phyloP scores from a whole-genome alignment of 92 coral and sea anemone species.

The Umimayanthus kanabou region DNA sequence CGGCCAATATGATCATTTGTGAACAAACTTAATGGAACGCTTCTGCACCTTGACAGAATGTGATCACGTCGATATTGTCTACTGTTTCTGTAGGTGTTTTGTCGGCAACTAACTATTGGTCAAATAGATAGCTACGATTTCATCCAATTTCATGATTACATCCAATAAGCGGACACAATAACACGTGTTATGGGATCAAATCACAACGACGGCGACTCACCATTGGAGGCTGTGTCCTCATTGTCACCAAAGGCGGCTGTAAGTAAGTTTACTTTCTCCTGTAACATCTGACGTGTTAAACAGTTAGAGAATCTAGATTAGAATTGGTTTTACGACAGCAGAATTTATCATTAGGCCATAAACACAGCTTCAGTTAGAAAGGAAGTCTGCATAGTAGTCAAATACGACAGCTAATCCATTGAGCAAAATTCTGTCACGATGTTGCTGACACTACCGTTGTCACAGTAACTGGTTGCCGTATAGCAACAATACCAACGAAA shows the following conservation, averaged over 20 bases:
- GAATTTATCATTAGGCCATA: neutral
- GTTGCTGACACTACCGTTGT: no score
- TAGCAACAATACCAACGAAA: no score
- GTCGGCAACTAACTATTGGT: no score
- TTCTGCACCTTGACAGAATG: no score
- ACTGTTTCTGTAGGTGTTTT: no score
- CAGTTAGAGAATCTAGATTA: neutral
- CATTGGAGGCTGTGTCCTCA: conserved; percentile 60
- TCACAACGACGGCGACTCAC: conserved; percentile 22
- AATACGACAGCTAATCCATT: neutral
- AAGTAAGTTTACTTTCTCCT: conserved; percentile 77
- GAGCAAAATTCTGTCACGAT: neutral
- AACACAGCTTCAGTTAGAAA: neutral
- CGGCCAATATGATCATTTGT: no score
- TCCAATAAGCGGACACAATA: neutral
- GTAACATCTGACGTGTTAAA: conserved; percentile 62
- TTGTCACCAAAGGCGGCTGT: conserved; percentile 70
- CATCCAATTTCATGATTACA: neutral
- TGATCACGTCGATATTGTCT: no score
- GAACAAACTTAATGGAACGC: no score
- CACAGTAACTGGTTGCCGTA: no score
- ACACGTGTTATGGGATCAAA: neutral
- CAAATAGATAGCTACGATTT: no score
- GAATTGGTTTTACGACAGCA: neutral
- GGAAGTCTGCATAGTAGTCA: neutral